A percentile compares a stretch with the other conserved stretches of the same genome.
These are phyloP conservation scores for Octopus sinensis DNA, from an alignment of 1,140 invertebrate species.

Conservation along the genomic window DNA sequence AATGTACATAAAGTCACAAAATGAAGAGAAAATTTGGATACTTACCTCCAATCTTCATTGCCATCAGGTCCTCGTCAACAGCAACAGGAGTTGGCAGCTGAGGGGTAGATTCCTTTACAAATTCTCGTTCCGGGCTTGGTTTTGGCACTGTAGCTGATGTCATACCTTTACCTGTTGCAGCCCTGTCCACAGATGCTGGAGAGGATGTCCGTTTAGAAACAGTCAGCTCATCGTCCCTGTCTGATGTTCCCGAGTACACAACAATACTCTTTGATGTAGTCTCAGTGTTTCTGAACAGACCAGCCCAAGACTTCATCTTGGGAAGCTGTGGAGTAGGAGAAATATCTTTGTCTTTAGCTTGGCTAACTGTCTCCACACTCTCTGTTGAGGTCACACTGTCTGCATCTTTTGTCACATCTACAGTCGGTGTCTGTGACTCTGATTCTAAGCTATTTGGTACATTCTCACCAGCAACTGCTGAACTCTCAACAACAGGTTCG, in stretches of 20 bases:
- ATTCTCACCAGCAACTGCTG: no score
- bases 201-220: not conserved
- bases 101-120: not conserved
- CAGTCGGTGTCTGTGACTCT: no score
- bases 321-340: not conserved
- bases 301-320: slow-evolving; percentile 21
- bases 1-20: no score
- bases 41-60: slow-evolving; percentile 23
- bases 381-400: slow-evolving; percentile 7
- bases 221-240: not conserved
- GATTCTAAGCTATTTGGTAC: no score
- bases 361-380: not conserved
- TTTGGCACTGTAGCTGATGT: not conserved
- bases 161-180: not conserved
- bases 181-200: not conserved
- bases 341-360: not conserved
- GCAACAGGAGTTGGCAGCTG: slow-evolving; percentile 11
- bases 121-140: not conserved
- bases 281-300: slow-evolving; percentile 19
- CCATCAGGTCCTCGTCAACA: slow-evolving; percentile 12
- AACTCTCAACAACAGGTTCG: no score
- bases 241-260: not conserved
- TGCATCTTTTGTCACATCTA: not conserved
- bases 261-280: not conserved
- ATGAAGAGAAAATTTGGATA: no score